Evolutionary conservation across 2,113 vertebrate species (phyloP), one percentile per base, ranked within the genome.

Genomic region (Heterotilapia buettikoferi): DNA sequence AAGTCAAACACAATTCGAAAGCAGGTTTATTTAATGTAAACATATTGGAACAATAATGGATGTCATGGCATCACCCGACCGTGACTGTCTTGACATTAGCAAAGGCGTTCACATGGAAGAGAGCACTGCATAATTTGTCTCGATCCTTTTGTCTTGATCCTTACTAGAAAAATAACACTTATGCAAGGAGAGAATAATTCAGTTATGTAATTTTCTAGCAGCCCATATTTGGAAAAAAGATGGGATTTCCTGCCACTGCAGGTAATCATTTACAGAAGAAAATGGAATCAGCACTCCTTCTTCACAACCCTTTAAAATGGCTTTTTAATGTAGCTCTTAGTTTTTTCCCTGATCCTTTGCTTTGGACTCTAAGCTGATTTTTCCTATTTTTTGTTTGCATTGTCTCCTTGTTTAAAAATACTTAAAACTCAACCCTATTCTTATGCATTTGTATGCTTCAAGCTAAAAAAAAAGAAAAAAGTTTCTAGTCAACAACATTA

Each of bases 1-100:
- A 47, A 76, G 43, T 19, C 71, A 76, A 76, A 19, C 24, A 3
- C 21, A 29, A 50, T 76, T 76, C 16, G 1, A 47, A 76, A 76
- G 71, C 24, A 50, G 43, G 6, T 76, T 50, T 50, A 19, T 31
- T 50, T 50, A 78, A 50, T 50, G 26, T 78, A 78, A 50, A 78
- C 71, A 50, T 78, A 29, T 19, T 13, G 18, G 31, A 38, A 38
- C 61, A 66, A 66, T n/a, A 31, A 50, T 12, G 61, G 33, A 38
- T 66, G 18, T 78, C 43, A 31, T 50, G 43, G 26, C 43, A 18
- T 78, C 71, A 50, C 71, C 43, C 24, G 2, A 31, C 26, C 16
- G 2, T 31, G 26, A 29, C 24, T 7, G 71, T 5, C 24, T 50
- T 19, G 43, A n/a, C 11, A 31, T 50, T 18, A 50, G 40, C 24